Evolutionary conservation across 2,797 vertebrate genomes (phyloP).

Genomic region (Presbytis comata): DNA sequence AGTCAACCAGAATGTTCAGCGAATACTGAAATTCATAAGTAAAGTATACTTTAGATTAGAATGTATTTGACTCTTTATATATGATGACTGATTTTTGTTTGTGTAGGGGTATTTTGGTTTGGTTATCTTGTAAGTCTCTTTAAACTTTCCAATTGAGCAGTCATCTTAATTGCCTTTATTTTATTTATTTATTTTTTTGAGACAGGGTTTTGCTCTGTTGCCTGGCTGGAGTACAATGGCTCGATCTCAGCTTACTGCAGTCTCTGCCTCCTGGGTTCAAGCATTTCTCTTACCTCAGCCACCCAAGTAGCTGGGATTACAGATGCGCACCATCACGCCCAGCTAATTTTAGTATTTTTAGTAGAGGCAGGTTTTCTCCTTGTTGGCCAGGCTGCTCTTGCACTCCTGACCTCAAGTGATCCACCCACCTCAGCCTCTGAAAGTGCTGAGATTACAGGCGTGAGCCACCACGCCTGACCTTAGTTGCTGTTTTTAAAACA

Average conservation of each 20-base stretch:
- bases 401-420: background rate
- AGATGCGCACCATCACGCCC: background rate
- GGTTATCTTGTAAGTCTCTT: background rate
- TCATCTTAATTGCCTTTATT: background rate
- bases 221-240: background rate
- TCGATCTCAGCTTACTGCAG: background rate
- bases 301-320: background rate
- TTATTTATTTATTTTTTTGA: no score
- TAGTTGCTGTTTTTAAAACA: background rate
- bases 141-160: background rate
- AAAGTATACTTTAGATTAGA: background rate
- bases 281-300: background rate
- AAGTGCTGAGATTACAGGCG: background rate
- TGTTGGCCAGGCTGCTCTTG: background rate
- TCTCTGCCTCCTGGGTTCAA: background rate
- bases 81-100: conserved; percentile 17
- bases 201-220: background rate
- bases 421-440: background rate
- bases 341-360: background rate
- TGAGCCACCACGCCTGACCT: background rate
- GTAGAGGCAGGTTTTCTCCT: background rate
- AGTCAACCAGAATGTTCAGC: background rate
- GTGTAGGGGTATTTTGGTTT: background rate
- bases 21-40: background rate
- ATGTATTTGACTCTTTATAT: background rate